These are phyloP conservation scores for Meghimatium bilineatum DNA, from an alignment of 2,888 invertebrate genomes.

Conservation along the genomic window DNA sequence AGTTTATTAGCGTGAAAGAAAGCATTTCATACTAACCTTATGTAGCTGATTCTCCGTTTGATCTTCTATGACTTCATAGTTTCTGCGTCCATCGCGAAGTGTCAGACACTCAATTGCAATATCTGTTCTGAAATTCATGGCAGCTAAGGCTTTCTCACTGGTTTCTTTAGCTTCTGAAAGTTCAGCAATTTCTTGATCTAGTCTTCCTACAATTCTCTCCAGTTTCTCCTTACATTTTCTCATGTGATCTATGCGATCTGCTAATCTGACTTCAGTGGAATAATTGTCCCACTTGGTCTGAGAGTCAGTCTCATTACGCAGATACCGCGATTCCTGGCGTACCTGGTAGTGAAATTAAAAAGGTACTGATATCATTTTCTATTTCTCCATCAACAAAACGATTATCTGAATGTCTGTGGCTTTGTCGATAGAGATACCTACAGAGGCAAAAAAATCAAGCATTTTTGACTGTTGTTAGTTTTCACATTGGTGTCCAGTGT, in stretches of 20 bases:
- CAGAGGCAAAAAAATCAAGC: no score
- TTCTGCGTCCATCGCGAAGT: conserved; percentile 74
- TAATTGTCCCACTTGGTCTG: conserved; percentile 78
- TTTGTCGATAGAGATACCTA: no score
- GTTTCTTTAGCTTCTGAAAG: conserved; percentile 75
- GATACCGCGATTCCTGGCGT: conserved; percentile 75
- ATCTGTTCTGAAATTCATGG: conserved; percentile 76
- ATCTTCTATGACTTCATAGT: conserved; percentile 77
- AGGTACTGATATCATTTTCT: background rate
- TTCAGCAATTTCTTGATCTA: conserved; percentile 76
- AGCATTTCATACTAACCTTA: conserved; percentile 61
- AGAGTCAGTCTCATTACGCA: conserved; percentile 77
- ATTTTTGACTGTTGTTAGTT: no score
- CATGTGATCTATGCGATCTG: conserved; percentile 76
- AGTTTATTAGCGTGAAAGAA: no score
- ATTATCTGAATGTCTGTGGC: no score
- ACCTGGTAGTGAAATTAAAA: conserved; percentile 49
- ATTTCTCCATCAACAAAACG: background rate
- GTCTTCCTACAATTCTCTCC: conserved; percentile 74
- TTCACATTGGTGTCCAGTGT: no score
- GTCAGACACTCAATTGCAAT: conserved; percentile 76
- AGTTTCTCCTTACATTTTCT: conserved; percentile 77
- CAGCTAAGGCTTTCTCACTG: conserved; percentile 74
- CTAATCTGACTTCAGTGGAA: conserved; percentile 76
- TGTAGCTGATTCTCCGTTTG: conserved; percentile 76